These are phyloP conservation scores for Telenomus remus DNA, from an alignment of 1,140 invertebrate species.

Conservation along the genomic window DNA sequence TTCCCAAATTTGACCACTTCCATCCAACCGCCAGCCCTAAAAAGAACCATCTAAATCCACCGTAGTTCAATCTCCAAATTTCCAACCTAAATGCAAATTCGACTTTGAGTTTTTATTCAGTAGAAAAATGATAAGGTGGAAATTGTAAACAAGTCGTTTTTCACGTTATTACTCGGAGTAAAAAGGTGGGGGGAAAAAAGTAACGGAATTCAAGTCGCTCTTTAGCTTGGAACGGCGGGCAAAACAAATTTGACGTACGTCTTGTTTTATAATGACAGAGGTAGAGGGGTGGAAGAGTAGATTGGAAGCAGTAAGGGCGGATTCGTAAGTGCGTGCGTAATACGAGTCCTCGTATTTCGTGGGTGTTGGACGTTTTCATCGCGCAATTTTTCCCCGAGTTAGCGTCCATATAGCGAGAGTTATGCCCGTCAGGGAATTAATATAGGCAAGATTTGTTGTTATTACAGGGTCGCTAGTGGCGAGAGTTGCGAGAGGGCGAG, in stretches of 20 bases:
- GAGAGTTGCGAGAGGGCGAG: slow-evolving; percentile 52
- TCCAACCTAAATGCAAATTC: no score
- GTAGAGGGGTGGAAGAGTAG: slow-evolving; percentile 2
- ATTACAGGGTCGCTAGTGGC: slow-evolving; percentile 65
- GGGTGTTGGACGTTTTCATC: slow-evolving; percentile 64
- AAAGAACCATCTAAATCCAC: no score
- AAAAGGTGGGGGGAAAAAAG: neutral
- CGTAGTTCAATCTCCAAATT: no score
- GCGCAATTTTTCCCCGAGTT: slow-evolving; percentile 66
- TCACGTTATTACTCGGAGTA: neutral
- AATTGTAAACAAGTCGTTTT: no score
- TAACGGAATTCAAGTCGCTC: slow-evolving; percentile 18
- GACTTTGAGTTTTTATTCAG: no score
- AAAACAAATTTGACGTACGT: slow-evolving; percentile 43
- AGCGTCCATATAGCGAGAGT: slow-evolving; percentile 66
- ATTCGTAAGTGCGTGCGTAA: slow-evolving; percentile 65
- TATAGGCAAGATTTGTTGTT: slow-evolving; percentile 76
- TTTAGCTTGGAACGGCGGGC: slow-evolving; percentile 3
- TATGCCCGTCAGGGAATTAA: slow-evolving; percentile 74
- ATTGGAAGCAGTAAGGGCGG: slow-evolving; percentile 45
- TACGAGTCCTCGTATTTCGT: slow-evolving; percentile 63
- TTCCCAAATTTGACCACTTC: slow-evolving; percentile 28
- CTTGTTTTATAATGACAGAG: slow-evolving; percentile 29
- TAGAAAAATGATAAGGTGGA: no score
- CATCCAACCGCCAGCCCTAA: no score